These are phyloP conservation scores for Hipparchia semele DNA, from an alignment of 2,888 invertebrate genomes.

Conservation along the genomic window DNA sequence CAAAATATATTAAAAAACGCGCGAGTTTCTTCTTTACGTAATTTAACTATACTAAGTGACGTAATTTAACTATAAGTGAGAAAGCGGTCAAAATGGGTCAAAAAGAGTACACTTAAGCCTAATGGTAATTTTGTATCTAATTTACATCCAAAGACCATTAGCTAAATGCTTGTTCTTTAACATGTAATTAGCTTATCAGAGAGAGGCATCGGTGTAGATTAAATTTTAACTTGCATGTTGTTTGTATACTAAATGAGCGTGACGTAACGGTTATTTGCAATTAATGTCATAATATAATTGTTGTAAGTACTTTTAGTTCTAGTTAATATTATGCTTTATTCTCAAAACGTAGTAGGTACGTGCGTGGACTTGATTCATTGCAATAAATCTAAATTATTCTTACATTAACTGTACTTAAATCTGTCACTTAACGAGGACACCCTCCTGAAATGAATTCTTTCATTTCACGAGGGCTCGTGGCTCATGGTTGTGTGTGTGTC, in stretches of 20 bases:
- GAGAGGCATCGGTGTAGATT: slow-evolving; percentile 27
- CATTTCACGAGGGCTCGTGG: too few relatives aligned
- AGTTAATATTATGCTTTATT: neutral
- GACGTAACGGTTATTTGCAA: neutral
- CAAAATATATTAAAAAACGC: neutral
- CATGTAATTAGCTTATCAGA: slow-evolving; percentile 29
- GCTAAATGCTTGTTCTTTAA: slow-evolving; percentile 29
- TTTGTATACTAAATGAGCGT: slow-evolving; percentile 19
- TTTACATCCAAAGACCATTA: slow-evolving; percentile 29
- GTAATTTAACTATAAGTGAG: neutral
- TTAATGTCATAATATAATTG: neutral
- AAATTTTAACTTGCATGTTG: slow-evolving; percentile 15
- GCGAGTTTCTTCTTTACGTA: too few relatives aligned
- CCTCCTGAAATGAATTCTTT: too few relatives aligned
- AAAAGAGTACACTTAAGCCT: neutral
- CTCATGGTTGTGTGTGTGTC: too few relatives aligned
- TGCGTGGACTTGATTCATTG: too few relatives aligned
- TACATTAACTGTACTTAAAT: too few relatives aligned
- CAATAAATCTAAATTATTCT: neutral
- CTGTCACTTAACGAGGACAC: too few relatives aligned
- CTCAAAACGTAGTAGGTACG: neutral
- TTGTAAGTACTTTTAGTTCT: neutral
- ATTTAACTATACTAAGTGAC: too few relatives aligned
- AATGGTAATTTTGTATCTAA: slow-evolving; percentile 12
- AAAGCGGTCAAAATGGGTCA: neutral